phyloP scores from a whole-genome alignment of 2,888 invertebrate species.

The Himalopsyche kuldschensis region DNA sequence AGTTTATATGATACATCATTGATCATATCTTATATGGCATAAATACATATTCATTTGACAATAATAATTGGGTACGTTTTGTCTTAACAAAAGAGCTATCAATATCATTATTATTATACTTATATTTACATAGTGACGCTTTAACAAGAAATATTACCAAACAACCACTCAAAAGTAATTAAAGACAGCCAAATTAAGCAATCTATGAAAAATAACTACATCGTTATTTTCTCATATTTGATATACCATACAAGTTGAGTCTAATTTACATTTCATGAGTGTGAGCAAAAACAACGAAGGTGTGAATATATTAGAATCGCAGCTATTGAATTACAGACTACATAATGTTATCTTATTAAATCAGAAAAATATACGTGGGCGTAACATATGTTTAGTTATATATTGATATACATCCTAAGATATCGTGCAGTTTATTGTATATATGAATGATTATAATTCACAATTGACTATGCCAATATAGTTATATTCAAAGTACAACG shows the following conservation, averaged over 20 bases:
- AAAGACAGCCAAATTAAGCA: too few species aligned
- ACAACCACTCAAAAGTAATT: too few species aligned
- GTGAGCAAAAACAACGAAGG: not conserved
- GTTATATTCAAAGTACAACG: not conserved
- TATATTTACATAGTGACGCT: too few species aligned
- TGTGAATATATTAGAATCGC: not conserved
- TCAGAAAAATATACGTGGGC: not conserved
- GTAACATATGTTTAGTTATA: not conserved
- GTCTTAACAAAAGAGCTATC: too few species aligned
- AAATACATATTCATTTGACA: too few species aligned
- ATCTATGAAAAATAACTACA: too few species aligned
- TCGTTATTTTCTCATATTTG: too few species aligned
- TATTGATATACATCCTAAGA: not conserved
- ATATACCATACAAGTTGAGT: not conserved
- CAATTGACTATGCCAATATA: not conserved
- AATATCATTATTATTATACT: too few species aligned
- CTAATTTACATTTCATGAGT: not conserved
- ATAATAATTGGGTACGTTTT: too few species aligned
- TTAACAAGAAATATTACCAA: too few species aligned
- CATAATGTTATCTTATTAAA: not conserved
- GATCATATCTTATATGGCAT: too few species aligned
- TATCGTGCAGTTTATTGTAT: not conserved
- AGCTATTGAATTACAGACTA: not conserved
- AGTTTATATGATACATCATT: too few species aligned
- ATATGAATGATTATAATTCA: not conserved